Evolutionary conservation across 2,797 vertebrate genomes (phyloP), one percentile per base, ranked within the genome.

Genomic region (Antrozous pallidus): DNA sequence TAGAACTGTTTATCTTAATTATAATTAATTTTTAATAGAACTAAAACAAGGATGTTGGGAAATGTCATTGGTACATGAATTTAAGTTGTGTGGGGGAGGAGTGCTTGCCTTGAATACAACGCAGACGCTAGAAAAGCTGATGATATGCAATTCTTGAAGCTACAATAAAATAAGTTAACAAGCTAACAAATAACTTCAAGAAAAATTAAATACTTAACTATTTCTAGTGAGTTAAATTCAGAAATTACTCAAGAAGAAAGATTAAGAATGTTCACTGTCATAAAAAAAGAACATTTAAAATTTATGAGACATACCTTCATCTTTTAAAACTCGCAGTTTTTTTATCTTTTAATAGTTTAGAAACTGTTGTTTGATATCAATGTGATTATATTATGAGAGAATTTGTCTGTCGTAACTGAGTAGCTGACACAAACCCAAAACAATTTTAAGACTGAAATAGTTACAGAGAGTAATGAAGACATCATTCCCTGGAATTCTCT

Each of bases 1-100:
- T 56, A 80, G 63, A 94, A 70, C 26, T 69, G 49, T 85, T 73
- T 69, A 38, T 87, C 86, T 65, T 91, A 70, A 81, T 79, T 84
- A 49, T 54, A 80, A 91, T 49, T 88, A 67, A 83, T 73, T 89
- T 94, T 93, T 86, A 90, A 65, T 22, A 90, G 80, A 88, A 91
- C 61, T 74, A 51, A 91, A 93, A 73, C 65, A 94, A 96, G 17
- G 71, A 14, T 77, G 17, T 80, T 93, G 67, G 95, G 69, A 94
- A 88, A 82, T 51, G 24, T 87, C 73, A 78, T 54, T 49, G 45
- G 86, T 38, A 56, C 10, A n/a, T 26, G 69, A 71, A 28, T 40
- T 81, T 28, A 33, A 49, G 20, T n/a, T 36, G 42, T 17, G 56
- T 16, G 2, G 38, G 20, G 36, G 18, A 51, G 20, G 28, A 6